Evolutionary conservation across 2,113 vertebrate species (phyloP).

Genomic region (Phaethornis superciliosus): DNA sequence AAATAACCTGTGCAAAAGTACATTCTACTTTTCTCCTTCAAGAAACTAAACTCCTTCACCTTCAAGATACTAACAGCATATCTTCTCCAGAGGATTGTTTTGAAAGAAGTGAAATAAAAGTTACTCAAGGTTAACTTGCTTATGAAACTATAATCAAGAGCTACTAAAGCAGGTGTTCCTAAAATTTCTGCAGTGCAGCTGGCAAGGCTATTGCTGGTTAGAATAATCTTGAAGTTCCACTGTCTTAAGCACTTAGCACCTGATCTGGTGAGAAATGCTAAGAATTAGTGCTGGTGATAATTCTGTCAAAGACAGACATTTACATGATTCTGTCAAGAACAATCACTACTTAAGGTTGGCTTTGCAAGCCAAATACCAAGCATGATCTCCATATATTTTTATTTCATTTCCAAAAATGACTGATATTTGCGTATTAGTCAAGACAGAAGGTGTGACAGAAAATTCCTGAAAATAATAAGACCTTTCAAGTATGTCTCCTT

Average conservation of each 20-base stretch:
- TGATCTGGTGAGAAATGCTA: background rate
- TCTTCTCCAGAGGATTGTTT: background rate
- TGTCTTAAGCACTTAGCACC: background rate
- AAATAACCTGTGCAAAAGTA: background rate
- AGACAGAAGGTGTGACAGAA: background rate
- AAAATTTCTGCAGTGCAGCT: background rate
- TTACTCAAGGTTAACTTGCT: background rate
- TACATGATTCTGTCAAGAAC: background rate
- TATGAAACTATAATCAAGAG: background rate
- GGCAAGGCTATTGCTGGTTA: background rate
- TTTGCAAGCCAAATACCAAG: background rate
- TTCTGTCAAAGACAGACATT: background rate
- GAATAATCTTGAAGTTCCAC: background rate
- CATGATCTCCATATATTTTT: background rate
- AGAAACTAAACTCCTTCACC: background rate
- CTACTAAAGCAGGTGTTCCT: background rate
- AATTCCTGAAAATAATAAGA: background rate
- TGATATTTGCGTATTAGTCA: background rate
- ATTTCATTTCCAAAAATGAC: background rate
- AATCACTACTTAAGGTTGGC: background rate
- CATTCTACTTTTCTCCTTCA: background rate
- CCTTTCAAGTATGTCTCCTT: background rate
- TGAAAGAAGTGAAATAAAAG: background rate
- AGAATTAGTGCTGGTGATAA: background rate
- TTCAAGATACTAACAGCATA: background rate